A percentile compares a stretch with the other conserved stretches of the same genome.
Conservation (phyloP, 2,113 vertebrate genomes). For the Fukomys damarensis region DNA sequence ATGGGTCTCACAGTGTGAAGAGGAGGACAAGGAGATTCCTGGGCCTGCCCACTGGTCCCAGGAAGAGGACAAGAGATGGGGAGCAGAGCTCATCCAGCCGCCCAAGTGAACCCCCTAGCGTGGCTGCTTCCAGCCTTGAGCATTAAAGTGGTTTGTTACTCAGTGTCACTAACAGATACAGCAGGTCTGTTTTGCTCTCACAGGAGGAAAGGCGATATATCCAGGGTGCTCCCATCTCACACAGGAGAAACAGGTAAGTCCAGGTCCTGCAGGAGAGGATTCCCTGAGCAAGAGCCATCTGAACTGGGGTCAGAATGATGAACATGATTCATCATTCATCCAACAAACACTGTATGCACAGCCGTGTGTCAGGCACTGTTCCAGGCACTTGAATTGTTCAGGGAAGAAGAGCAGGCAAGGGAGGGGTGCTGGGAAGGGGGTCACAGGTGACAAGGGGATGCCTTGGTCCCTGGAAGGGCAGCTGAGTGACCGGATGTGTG, state of each 20-base stretch:
- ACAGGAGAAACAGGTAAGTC: neutral
- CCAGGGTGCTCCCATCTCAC: neutral
- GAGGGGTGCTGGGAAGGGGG: neutral
- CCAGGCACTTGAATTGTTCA: neutral
- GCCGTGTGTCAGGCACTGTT: neutral
- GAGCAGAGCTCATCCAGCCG: neutral
- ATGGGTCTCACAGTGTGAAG: rapidly evolving
- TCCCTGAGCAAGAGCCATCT: neutral
- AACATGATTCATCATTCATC: neutral
- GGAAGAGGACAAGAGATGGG: rapidly evolving
- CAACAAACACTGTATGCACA: neutral
- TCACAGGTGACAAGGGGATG: neutral
- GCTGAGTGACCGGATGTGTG: neutral
- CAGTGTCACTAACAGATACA: neutral
- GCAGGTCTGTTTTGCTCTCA: neutral
- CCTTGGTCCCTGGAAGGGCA: neutral
- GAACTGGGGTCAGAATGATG: neutral
- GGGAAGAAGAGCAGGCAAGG: neutral
- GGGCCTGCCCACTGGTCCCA: neutral
- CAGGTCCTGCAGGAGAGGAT: neutral
- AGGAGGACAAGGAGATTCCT: neutral
- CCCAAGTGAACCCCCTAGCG: neutral
- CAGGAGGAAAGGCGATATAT: neutral
- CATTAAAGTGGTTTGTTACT: neutral
- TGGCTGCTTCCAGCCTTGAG: neutral